Base-by-base conservation (phyloP, 2,888 invertebrate genomes). In the Cistogaster globosa region DNA sequence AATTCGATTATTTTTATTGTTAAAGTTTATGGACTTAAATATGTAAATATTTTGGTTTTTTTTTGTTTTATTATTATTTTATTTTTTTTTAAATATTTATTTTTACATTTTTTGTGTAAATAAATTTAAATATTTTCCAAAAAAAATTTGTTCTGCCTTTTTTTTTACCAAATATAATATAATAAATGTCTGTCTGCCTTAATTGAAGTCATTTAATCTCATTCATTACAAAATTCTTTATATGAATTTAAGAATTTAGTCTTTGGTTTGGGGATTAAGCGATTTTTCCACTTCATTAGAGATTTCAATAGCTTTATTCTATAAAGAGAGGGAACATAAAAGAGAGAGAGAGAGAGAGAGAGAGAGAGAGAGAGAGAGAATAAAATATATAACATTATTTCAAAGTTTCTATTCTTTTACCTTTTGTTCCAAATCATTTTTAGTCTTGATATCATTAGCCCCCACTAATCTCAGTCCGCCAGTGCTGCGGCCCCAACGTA, bases 401-500 rank as follows among this genome's bases (percentile, higher is more conserved):
- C 18, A 16, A 8, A 4, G 6, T 20, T 20, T 53, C 5, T 57
- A 7, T 32, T 26, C 3, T 51, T 16, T 55, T 57, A 86, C 80
- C 80, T 83, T 83, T 26, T 77, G 62, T 1, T 84, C 79, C 20
- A 79, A 67, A 48, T 68, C 57, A 48, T 62, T 67, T 18, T 75
- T 82, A 7, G 63, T 5, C 5, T 78, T 78, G 0, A 55, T 48
- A 12, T 22, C 68, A 11, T 22, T 75, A 20, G 53, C 32, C 3
- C 20, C 11, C 20, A 60, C 45, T 5, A 77, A 18, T 55, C 76
- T 72, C 14, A 58, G 57, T 1, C 86, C 90, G 42, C 89, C 91
- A 81, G 91, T 89, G 88, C 92, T 92, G 68, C 92, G 92, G 32
- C 92, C 92, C 90, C 92, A 92, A 86, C 92, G 89, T 83, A 92